Evolutionary conservation across 37 sponge, comb jelly and placozoan genomes (phyloP), one percentile per base, ranked within the genome.

Genomic region (Mnemiopsis leidyi): DNA sequence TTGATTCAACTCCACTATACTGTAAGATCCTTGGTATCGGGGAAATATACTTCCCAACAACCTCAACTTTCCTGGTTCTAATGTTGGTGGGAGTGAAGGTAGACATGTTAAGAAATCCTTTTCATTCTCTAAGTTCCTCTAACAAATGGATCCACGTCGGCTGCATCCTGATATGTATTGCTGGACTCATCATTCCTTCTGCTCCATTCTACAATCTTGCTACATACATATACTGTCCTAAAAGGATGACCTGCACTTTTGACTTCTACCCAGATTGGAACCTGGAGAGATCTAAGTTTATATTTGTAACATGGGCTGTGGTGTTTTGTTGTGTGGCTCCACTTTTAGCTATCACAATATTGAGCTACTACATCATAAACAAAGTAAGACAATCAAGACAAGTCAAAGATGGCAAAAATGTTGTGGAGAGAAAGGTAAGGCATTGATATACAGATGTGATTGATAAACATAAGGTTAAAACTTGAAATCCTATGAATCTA

Each of bases 261-360:
- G 90, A 85, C 29, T 85, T 85, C 26, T 85, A 85, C 29, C 90
- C 90, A 21, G 90, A 85, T 61, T 85, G 90, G 90, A 0, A 85
- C 2, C 2, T 24, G 0, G 90, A 85, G 36, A 18, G 25, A 3
- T 16, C 90, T 23, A 85, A 85, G 61, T 39, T 38, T 36, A 23
- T 85, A 21, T 85, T 85, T 33, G 90, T 85, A 0, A 40, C 90
- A 3, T 18, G 7, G 25, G 90, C 90, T 3, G 25, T 29, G 9
- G 24, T 85, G 5, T 85, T 85, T 61, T 85, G 90, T 23, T 85
- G 90, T 37, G 90, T 85, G 90, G 90, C 25, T 38, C 90, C 90
- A 7, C 90, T 85, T 28, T 2, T 40, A n/a, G 90, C 48, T 0
- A 85, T 85, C 32, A 29, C 90, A 1, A 37, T 21, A 13, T 37